A percentile compares a stretch with the other conserved stretches of the same genome.
These are phyloP conservation scores for Tiphia femorata DNA, from an alignment of 2,888 invertebrate genomes.

Conservation along the genomic window DNA sequence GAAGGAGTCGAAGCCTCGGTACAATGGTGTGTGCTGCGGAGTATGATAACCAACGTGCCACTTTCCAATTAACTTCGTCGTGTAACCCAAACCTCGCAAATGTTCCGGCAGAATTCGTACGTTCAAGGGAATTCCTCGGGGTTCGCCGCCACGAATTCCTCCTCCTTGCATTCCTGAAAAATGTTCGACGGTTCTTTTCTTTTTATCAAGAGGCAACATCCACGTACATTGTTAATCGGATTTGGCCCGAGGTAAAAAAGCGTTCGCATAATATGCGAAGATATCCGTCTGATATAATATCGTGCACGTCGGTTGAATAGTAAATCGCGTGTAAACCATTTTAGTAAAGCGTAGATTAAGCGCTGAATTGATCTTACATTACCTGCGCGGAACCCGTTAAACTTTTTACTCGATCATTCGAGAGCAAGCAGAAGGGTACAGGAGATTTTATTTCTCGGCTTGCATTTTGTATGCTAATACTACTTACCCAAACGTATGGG, in stretches of 20 bases:
- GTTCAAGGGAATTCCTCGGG: conserved; percentile 71
- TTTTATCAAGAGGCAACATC: too few species aligned
- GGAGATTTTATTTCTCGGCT: not conserved
- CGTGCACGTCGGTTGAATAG: too few species aligned
- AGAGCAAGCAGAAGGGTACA: not conserved
- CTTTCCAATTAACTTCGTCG: conserved; percentile 73
- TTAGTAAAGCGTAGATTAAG: too few species aligned
- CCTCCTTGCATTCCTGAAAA: conserved; percentile 73
- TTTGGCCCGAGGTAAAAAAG: too few species aligned
- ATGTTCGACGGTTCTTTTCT: too few species aligned
- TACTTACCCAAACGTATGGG: conserved; percentile 77
- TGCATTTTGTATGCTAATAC: not conserved
- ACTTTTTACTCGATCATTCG: too few species aligned
- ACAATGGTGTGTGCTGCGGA: conserved; percentile 77
- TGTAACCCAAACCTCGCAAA: conserved; percentile 71
- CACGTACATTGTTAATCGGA: too few species aligned
- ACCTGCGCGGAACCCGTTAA: not conserved
- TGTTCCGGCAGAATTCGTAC: conserved; percentile 71
- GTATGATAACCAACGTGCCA: conserved; percentile 74
- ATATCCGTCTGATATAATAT: too few species aligned
- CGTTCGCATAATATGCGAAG: too few species aligned
- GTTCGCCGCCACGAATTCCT: conserved; percentile 71
- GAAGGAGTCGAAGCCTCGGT: conserved; percentile 85
- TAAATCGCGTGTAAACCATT: too few species aligned
- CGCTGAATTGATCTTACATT: not conserved